Evolutionary conservation across 2,888 invertebrate genomes (phyloP).

Genomic region (Hymenopus coronatus): DNA sequence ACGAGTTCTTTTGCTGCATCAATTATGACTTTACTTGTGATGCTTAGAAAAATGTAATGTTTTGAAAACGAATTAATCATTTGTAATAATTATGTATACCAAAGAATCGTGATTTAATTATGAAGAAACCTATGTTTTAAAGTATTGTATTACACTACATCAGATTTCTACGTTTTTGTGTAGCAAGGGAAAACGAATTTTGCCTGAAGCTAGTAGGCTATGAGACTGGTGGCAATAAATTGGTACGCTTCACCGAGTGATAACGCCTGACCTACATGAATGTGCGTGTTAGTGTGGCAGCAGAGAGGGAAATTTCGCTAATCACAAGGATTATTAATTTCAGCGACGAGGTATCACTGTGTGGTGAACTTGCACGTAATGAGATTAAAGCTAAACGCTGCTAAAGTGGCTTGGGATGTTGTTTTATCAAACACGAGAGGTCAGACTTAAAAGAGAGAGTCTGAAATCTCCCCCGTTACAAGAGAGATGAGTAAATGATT

Average conservation of each 20-base stretch:
- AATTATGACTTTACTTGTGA: no score
- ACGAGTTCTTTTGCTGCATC: no score
- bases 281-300: not conserved
- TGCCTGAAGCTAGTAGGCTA: not conserved
- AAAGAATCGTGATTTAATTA: no score
- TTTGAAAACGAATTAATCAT: no score
- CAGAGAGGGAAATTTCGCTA: not conserved
- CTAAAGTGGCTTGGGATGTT: not conserved
- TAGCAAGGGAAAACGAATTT: no score
- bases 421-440: not conserved
- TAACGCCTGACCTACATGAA: not conserved
- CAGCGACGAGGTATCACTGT: not conserved
- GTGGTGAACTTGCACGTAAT: not conserved
- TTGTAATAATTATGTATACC: no score
- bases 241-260: not conserved
- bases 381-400: not conserved
- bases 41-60: no score
- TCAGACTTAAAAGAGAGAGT: not conserved
- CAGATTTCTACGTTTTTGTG: no score
- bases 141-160: no score
- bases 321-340: not conserved
- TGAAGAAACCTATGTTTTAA: no score
- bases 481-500: not conserved
- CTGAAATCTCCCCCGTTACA: not conserved
- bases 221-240: not conserved